phyloP scores from a whole-genome alignment of 2,888 invertebrate species.

The Phanerotoma sp. region DNA sequence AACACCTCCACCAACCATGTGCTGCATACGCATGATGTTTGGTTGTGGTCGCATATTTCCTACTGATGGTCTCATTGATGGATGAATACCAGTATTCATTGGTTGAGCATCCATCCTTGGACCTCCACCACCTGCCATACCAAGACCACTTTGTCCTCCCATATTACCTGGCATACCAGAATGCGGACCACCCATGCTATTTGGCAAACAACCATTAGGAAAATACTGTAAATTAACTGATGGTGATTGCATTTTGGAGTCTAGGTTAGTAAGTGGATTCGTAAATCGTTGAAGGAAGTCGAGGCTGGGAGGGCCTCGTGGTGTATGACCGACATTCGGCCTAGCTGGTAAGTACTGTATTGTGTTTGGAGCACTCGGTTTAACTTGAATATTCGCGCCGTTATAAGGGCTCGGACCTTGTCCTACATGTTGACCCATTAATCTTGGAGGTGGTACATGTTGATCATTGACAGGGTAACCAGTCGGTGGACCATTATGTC shows the following conservation, averaged over 20 bases:
- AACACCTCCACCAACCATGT: conserved; percentile 55
- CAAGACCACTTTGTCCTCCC: conserved; percentile 55
- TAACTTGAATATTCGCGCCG: conserved; percentile 87
- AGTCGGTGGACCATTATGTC: conserved; percentile 34
- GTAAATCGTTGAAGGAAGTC: conserved; percentile 89
- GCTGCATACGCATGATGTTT: conserved; percentile 55
- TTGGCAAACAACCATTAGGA: conserved; percentile 63
- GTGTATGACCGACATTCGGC: conserved; percentile 78
- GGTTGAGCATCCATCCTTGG: conserved; percentile 58
- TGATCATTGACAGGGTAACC: conserved; percentile 46
- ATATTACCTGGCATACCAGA: conserved; percentile 58
- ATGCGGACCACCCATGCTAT: conserved; percentile 58
- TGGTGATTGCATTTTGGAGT: conserved; percentile 69
- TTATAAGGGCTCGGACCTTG: conserved; percentile 65
- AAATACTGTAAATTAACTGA: conserved; percentile 72
- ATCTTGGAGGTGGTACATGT: conserved; percentile 60
- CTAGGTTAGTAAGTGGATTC: conserved; percentile 75
- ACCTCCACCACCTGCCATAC: conserved; percentile 47
- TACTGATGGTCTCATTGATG: conserved; percentile 55
- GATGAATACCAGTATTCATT: conserved; percentile 51
- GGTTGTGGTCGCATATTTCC: conserved; percentile 56
- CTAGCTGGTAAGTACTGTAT: conserved; percentile 96
- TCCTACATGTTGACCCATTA: conserved; percentile 49
- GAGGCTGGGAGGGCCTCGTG: conserved; percentile 81
- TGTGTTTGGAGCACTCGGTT: conserved; percentile 95